A percentile compares a stretch with the other conserved stretches of the same genome.
Conservation (phyloP, 2,113 vertebrate species). For the Todiramphus saurophagus region DNA sequence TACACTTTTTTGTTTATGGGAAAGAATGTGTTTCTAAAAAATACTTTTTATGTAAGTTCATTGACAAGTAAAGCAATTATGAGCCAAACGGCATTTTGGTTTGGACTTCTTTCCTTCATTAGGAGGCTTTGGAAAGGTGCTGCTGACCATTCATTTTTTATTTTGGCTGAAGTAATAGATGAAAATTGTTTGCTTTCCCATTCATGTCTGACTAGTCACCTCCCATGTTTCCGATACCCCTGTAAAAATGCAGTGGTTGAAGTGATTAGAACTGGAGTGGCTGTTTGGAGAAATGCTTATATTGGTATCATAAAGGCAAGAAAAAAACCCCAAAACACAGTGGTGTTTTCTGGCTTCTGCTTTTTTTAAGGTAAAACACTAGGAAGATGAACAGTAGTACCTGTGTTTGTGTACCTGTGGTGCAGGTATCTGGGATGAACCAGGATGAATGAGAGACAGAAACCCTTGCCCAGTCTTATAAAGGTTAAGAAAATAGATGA, state of each 20-base stretch:
- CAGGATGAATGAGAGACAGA: background rate
- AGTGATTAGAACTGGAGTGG: fast-evolving
- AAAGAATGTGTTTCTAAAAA: background rate
- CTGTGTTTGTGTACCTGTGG: background rate
- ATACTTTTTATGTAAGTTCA: background rate
- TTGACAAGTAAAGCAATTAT: background rate
- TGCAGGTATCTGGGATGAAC: background rate
- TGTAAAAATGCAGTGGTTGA: background rate
- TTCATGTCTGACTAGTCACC: background rate
- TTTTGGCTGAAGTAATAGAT: background rate
- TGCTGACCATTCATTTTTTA: background rate
- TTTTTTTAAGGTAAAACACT: background rate
- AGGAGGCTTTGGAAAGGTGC: background rate
- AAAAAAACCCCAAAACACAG: too few species aligned
- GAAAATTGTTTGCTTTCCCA: background rate
- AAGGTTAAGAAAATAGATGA: background rate
- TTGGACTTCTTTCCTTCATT: background rate
- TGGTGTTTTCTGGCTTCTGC: background rate
- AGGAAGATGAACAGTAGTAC: background rate
- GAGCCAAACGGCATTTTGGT: background rate
- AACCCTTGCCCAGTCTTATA: background rate
- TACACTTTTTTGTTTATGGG: background rate
- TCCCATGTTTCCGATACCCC: fast-evolving
- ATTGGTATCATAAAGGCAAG: background rate
- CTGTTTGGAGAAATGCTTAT: background rate